Percentiles rank a stretch among this genome's conserved stretches.
phyloP scores from a whole-genome alignment of 2,797 vertebrate genomes.

The Knipowitschia caucasica region DNA sequence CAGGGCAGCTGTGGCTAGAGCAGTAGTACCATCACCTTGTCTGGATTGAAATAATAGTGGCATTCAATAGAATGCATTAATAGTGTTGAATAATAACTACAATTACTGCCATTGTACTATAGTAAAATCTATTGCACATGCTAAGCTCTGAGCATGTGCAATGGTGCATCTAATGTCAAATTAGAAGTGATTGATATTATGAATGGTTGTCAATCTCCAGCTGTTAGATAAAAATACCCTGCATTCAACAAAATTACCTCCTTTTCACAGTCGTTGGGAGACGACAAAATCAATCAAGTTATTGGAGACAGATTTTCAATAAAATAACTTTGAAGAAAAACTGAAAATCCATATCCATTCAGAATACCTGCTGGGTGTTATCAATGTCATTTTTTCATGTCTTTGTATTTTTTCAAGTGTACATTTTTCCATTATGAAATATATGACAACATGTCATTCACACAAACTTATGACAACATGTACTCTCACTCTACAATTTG shows the following conservation, averaged over 20 bases:
- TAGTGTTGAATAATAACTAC: too few relatives aligned
- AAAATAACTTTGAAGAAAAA: not conserved
- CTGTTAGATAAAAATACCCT: not conserved
- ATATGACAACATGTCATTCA: not conserved
- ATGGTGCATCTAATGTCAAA: not conserved
- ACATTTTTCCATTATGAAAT: not conserved
- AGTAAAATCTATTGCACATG: too few relatives aligned
- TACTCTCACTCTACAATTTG: not conserved
- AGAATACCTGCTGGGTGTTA: not conserved
- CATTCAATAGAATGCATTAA: too few relatives aligned
- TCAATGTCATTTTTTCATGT: not conserved
- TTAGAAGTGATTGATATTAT: not conserved
- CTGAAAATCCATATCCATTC: conserved; percentile 2
- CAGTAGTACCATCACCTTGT: too few relatives aligned
- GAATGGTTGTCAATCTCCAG: not conserved
- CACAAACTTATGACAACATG: not conserved
- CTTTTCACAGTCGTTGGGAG: not conserved
- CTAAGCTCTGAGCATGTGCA: too few relatives aligned
- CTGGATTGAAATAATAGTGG: too few relatives aligned
- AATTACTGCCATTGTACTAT: too few relatives aligned
- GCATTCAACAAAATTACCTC: not conserved
- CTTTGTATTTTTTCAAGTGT: not conserved
- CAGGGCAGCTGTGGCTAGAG: too few relatives aligned
- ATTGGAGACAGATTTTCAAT: not conserved
- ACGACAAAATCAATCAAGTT: not conserved